Percentiles rank a stretch among this genome's conserved stretches.
These are phyloP conservation scores for Acrocephalus scirpaceus DNA, from an alignment of 2,797 vertebrate genomes.

Conservation along the genomic window DNA sequence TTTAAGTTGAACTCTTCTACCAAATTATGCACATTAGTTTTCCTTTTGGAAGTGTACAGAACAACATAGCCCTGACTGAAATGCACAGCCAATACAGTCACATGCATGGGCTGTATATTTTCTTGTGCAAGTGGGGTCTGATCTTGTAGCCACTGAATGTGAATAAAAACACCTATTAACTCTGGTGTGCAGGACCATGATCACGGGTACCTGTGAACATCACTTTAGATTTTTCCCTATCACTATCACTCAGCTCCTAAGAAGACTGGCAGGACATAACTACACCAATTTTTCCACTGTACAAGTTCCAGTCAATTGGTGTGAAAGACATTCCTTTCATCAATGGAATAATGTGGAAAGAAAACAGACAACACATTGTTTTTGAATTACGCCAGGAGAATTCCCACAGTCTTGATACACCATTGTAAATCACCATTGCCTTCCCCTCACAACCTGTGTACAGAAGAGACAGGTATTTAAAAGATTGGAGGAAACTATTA, in stretches of 20 bases:
- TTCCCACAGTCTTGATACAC: background rate
- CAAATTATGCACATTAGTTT: background rate
- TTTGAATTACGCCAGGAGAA: background rate
- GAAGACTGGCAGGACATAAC: background rate
- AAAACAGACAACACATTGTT: background rate
- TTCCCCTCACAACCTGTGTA: background rate
- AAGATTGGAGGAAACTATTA: background rate
- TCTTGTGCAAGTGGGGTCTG: background rate
- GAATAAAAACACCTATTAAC: background rate
- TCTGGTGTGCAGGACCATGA: background rate
- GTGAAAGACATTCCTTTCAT: background rate
- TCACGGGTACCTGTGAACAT: background rate
- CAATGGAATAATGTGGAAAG: background rate
- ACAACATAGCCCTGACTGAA: background rate
- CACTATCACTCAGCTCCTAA: background rate
- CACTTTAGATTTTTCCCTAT: background rate
- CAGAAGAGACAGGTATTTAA: background rate
- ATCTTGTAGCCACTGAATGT: background rate
- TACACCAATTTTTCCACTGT: background rate
- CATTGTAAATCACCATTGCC: background rate
- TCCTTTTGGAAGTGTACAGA: background rate
- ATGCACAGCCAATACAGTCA: background rate
- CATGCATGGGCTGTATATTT: background rate
- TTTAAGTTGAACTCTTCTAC: background rate
- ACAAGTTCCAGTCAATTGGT: background rate